phyloP scores from a whole-genome alignment of 2,113 vertebrate genomes.

The Heteronetta atricapilla region DNA sequence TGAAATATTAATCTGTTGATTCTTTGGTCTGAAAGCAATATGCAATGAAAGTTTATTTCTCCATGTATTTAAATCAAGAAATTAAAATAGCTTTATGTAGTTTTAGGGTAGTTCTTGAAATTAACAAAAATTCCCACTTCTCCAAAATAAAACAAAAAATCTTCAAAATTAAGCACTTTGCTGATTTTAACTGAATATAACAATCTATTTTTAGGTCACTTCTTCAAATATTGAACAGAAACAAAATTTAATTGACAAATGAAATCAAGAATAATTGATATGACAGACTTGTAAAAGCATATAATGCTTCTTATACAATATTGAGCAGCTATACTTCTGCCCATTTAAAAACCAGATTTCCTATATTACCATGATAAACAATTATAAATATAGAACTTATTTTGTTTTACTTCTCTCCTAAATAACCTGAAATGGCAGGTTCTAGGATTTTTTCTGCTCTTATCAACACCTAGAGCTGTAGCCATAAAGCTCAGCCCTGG shows the following conservation, averaged over 20 bases:
- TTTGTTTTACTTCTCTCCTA: background rate
- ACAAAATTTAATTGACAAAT: constrained; percentile 12
- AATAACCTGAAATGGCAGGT: background rate
- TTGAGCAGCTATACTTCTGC: background rate
- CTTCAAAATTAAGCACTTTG: background rate
- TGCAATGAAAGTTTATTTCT: background rate
- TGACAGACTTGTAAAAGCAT: background rate
- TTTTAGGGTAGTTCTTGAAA: constrained; percentile 32
- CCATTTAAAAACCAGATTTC: background rate
- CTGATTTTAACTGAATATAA: background rate
- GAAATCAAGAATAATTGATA: constrained; percentile 38
- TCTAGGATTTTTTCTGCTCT: background rate
- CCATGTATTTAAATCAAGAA: constrained; percentile 14
- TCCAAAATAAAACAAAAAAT: background rate
- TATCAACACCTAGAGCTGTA: background rate
- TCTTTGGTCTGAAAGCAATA: too few relatives aligned
- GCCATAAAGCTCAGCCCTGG: background rate
- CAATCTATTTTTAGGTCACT: background rate
- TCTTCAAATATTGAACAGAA: constrained; percentile 29
- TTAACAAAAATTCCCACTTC: background rate
- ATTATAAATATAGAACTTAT: background rate
- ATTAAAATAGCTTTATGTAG: constrained; percentile 31
- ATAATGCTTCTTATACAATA: background rate
- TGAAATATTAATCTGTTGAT: constrained; percentile 58
- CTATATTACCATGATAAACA: background rate